Conservation (phyloP, 2,113 vertebrate species). For the Dasyurus viverrinus region DNA sequence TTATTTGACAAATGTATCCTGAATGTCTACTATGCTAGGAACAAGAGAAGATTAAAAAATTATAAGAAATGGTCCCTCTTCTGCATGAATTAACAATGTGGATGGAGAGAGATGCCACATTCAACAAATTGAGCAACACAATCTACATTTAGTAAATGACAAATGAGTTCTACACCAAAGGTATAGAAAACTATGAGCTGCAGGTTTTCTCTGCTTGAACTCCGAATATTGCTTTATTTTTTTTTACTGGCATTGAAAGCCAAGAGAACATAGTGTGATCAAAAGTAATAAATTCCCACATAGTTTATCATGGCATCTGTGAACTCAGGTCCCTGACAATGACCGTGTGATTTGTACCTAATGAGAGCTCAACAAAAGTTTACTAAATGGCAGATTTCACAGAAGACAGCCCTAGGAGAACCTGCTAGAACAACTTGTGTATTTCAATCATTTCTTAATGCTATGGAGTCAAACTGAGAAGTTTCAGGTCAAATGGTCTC, state of each 20-base stretch:
- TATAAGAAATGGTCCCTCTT: neutral
- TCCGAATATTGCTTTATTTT: neutral
- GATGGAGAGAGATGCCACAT: neutral
- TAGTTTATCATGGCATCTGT: neutral
- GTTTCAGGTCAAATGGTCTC: too few species aligned
- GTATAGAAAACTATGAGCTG: neutral
- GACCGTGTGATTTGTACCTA: neutral
- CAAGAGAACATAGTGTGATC: accelerated
- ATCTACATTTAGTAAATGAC: neutral
- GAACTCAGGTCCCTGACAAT: neutral
- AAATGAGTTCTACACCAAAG: neutral
- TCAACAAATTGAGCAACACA: neutral
- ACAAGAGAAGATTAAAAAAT: neutral
- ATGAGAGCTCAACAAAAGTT: neutral
- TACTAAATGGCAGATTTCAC: neutral
- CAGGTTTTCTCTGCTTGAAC: neutral
- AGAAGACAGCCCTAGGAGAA: neutral
- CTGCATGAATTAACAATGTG: neutral
- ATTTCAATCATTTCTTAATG: neutral
- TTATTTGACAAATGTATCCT: neutral
- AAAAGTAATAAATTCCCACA: neutral
- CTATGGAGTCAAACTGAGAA: neutral
- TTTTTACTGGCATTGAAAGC: accelerated
- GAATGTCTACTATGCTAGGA: neutral
- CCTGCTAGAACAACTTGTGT: accelerated